Base-by-base conservation (phyloP, 2,888 invertebrate genomes). In the Chironomus tentans region DNA sequence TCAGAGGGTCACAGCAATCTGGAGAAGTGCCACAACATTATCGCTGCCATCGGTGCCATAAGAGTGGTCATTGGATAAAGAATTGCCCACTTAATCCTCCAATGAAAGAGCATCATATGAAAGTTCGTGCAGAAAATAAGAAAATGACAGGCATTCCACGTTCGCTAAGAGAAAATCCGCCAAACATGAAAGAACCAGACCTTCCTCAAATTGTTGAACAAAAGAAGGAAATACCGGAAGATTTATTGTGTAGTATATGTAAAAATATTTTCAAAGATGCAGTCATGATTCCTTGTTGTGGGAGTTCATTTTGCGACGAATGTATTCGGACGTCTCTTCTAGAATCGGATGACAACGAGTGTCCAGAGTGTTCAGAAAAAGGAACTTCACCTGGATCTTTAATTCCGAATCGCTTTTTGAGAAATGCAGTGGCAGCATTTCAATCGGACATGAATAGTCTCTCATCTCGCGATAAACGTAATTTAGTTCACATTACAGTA, bases 261-360 rank as follows among this genome's bases (percentile, higher is more conserved):
- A 89, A 94, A 73, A 95, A 97, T 83, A 86, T 98, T 61, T 88
- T 98, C 78, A 91, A 92, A 0, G 98, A 99, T 84, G 98, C 98
- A 50, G 97, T 98, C 38, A 93, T 98, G 89, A 96, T 97, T 82
- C 96, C 97, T 0, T 99, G 98, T 83, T 99, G 99, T 84, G 98
- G 98, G 3, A 95, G 95, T 83, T 97, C 97, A 10, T 99, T 96
- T 85, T 99, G 99, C 84, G 98, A 98, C 84, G 98, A 98, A 84
- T 99, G 99, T 85, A 93, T 97, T 77, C 88, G 97, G 78, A 92
- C 92, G 77, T 91, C 92, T 68, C 85, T 98, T 70, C 82, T 98
- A 76, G 97, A 97, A 81, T 94, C 95, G 0, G 97, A 97, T 81
- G 95, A 97, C 78, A 95, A 95, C 80, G 94, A 95, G 82, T 98